These are phyloP conservation scores for Platyscelio sp. DNA, from an alignment of 2,888 invertebrate species.

Conservation along the genomic window DNA sequence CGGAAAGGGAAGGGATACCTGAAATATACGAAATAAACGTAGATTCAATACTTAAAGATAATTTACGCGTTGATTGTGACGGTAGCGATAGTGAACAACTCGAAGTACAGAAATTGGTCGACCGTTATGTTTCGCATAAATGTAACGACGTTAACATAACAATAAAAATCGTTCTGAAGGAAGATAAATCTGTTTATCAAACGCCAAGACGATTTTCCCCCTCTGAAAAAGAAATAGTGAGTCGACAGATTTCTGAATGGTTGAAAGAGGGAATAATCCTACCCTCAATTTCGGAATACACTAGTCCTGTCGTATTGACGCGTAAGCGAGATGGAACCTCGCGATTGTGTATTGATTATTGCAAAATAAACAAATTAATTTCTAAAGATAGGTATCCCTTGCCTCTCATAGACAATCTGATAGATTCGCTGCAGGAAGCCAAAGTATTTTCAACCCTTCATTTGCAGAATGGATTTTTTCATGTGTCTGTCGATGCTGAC, in stretches of 20 bases:
- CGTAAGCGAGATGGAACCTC: neutral
- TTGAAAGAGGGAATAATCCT: neutral
- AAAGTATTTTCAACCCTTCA: conserved; percentile 3
- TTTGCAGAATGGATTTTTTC: neutral
- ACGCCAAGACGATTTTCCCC: neutral
- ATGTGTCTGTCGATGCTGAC: neutral
- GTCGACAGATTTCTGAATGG: neutral
- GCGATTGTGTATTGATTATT: neutral
- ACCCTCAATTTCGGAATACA: neutral
- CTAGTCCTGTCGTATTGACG: neutral
- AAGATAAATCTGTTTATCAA: neutral
- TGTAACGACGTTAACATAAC: neutral
- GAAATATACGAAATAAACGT: too few relatives aligned
- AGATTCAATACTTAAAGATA: too few relatives aligned
- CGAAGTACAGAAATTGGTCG: neutral
- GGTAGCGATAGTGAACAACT: neutral
- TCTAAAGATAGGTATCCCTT: conserved; percentile 12
- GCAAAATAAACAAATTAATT: neutral
- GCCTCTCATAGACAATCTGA: neutral
- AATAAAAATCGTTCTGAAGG: neutral
- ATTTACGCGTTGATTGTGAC: neutral
- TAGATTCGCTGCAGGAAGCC: conserved; percentile 4
- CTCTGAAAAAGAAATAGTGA: neutral
- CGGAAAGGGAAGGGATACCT: too few relatives aligned
- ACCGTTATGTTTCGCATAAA: neutral